phyloP scores from a whole-genome alignment of 35 echinoderm and acorn worm species.

The Strongylocentrotus purpuratus region DNA sequence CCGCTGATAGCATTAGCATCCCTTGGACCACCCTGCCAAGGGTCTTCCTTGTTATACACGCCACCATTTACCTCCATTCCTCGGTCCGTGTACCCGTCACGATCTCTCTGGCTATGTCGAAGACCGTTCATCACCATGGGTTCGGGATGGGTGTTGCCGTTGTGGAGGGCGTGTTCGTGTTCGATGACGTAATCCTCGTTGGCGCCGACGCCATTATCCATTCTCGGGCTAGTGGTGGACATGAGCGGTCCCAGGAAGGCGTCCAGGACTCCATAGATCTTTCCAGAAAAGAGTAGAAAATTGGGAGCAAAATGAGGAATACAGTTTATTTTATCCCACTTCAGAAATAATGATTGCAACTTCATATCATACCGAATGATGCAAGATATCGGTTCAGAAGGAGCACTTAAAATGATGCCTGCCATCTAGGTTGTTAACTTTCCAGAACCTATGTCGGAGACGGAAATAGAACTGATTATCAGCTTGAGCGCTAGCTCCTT shows the following conservation, averaged over 20 bases:
- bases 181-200: conserved; percentile 33
- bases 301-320: no score
- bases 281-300: neutral
- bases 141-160: neutral
- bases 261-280: conserved; percentile 17
- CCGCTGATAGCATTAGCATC: conserved; percentile 32
- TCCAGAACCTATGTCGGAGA: no score
- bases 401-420: no score
- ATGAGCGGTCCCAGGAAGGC: neutral
- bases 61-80: conserved; percentile 49
- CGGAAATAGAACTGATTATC: no score
- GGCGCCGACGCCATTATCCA: neutral
- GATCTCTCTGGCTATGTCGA: neutral
- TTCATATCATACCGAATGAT: no score
- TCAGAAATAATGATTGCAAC: no score
- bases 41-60: neutral
- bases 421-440: no score
- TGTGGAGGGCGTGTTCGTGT: neutral
- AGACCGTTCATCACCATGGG: conserved; percentile 39
- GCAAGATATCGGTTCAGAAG: no score
- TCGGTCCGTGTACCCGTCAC: conserved; percentile 14
- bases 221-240: neutral
- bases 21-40: neutral
- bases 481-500: no score
- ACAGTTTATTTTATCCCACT: no score